Conservation (phyloP, 2,113 vertebrate species). For the Halichoeres trimaculatus region DNA sequence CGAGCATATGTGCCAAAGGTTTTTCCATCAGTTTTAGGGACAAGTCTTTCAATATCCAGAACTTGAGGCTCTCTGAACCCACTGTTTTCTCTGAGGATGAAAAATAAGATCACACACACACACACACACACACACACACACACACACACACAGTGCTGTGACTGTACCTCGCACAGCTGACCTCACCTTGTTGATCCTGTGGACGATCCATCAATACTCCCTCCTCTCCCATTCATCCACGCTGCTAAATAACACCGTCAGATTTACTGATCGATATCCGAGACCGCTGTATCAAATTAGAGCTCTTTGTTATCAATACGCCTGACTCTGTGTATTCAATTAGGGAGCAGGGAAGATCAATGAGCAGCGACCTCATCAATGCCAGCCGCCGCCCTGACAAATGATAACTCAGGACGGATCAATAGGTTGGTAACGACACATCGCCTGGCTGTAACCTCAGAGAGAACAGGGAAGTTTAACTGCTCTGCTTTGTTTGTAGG, state of each 20-base stretch:
- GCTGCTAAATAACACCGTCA: slow-evolving; percentile 26
- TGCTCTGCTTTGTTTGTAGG: too few species aligned
- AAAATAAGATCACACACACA: too few species aligned
- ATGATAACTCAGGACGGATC: slow-evolving; percentile 20
- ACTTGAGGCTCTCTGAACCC: too few species aligned
- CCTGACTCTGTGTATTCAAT: slow-evolving; percentile 28
- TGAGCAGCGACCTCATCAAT: slow-evolving; percentile 30
- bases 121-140: too few species aligned
- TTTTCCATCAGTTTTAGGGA: too few species aligned
- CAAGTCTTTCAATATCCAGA: too few species aligned
- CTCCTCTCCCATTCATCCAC: neutral
- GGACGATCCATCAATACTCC: slow-evolving; percentile 14
- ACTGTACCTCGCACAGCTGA: neutral
- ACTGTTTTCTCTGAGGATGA: too few species aligned
- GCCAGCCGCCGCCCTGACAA: slow-evolving; percentile 1
- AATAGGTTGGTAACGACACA: slow-evolving; percentile 9
- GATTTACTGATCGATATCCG: neutral
- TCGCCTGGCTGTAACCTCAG: neutral
- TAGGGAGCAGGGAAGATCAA: slow-evolving; percentile 1
- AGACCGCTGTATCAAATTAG: slow-evolving; percentile 32
- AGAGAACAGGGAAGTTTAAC: neutral
- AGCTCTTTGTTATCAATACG: slow-evolving; percentile 14
- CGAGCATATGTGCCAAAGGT: too few species aligned
- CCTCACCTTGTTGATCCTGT: slow-evolving; percentile 14
- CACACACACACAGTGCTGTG: too few species aligned